phyloP scores from a whole-genome alignment of 2,113 vertebrate genomes.

The Catharus bicknelli region DNA sequence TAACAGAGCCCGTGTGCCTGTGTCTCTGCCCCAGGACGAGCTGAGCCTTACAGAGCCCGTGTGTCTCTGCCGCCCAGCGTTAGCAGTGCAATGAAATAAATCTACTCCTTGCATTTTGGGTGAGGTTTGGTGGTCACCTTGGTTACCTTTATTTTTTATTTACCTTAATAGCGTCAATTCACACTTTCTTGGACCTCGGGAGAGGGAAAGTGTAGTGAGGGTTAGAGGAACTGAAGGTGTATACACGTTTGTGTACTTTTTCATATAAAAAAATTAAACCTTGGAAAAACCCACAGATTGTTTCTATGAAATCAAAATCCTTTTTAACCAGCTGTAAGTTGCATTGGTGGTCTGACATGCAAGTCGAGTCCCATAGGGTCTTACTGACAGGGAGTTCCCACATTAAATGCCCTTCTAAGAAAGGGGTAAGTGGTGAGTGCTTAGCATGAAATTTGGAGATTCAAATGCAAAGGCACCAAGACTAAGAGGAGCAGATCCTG shows the following conservation, averaged over 20 bases:
- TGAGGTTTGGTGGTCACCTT: neutral
- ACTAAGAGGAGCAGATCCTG: neutral
- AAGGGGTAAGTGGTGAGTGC: neutral
- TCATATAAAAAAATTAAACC: neutral
- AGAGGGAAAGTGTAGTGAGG: neutral
- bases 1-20: neutral
- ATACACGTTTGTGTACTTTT: fast-evolving
- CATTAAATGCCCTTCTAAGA: neutral
- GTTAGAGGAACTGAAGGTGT: neutral
- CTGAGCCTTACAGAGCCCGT: neutral
- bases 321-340: neutral
- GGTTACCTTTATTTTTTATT: neutral
- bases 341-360: neutral
- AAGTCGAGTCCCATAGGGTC: neutral
- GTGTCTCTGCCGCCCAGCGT: neutral
- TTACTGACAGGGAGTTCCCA: neutral
- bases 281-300: neutral
- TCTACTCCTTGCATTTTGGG: neutral
- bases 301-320: neutral
- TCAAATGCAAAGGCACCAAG: neutral
- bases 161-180: neutral
- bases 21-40: neutral
- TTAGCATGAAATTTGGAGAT: neutral
- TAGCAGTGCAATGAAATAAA: neutral
- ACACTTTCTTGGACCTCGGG: neutral